phyloP scores from a whole-genome alignment of 2,888 invertebrate species.

The Lithodes maja region DNA sequence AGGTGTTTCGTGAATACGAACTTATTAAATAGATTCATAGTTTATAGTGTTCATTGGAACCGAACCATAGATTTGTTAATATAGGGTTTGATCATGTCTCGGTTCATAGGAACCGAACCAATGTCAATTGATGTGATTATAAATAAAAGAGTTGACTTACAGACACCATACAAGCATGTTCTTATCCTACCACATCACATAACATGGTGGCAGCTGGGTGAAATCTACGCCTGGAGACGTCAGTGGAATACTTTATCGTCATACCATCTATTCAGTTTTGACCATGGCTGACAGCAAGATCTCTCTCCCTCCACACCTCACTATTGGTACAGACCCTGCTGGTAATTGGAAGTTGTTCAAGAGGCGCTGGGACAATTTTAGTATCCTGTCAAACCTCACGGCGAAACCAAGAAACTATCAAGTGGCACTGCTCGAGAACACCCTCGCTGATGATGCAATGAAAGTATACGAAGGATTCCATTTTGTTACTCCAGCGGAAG shows the following conservation, averaged over 20 bases:
- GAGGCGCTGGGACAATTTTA: conserved; percentile 1
- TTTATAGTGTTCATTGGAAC: too few species aligned
- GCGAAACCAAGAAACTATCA: neutral
- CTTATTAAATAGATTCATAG: neutral
- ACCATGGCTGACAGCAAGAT: neutral
- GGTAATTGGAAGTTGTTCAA: conserved; percentile 2
- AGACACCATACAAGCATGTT: neutral
- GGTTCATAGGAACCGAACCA: neutral
- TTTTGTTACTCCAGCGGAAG: neutral
- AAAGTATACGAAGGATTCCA: conserved; percentile 6
- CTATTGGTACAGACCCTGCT: neutral
- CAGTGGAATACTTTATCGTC: neutral
- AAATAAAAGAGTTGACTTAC: neutral
- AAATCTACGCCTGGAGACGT: neutral
- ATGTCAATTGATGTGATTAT: neutral
- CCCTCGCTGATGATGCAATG: too few species aligned
- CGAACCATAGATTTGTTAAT: too few species aligned
- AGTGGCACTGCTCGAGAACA: too few species aligned
- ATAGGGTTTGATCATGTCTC: neutral
- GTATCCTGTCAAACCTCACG: neutral
- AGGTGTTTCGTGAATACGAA: neutral
- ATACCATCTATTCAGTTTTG: neutral
- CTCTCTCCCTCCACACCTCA: neutral
- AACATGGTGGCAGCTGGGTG: neutral
- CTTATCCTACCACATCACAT: neutral